A percentile compares a stretch with the other conserved stretches of the same genome.
Evolutionary conservation across 53 echinoderm and acorn worm genomes (phyloP).

Genomic region (Paelopatides confundens): DNA sequence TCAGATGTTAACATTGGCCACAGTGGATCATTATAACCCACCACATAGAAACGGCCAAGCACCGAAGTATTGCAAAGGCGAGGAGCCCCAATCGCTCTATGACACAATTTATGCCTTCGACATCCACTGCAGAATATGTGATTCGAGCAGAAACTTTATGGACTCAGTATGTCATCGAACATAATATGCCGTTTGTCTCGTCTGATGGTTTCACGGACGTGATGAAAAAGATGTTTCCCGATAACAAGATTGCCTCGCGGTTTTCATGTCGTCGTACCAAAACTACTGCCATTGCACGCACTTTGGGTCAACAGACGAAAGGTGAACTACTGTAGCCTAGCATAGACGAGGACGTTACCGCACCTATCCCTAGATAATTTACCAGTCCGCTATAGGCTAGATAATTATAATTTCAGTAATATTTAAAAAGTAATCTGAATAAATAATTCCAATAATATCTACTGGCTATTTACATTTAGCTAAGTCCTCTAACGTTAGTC

Average conservation of each 20-base stretch:
- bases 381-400: too few relatives aligned
- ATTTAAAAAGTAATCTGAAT: too few relatives aligned
- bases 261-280: slow-evolving; percentile 56
- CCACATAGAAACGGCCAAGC: slow-evolving; percentile 13
- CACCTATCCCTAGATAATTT: too few relatives aligned
- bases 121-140: not conserved
- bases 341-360: too few relatives aligned
- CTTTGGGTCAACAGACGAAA: slow-evolving; percentile 39
- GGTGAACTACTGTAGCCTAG: not conserved
- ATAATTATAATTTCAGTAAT: too few relatives aligned
- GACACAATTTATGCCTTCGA: slow-evolving; percentile 6
- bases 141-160: slow-evolving; percentile 54
- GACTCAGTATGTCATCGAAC: slow-evolving; percentile 44
- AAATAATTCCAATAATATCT: too few relatives aligned
- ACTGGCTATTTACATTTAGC: too few relatives aligned
- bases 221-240: slow-evolving; percentile 66
- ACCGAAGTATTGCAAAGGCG: slow-evolving; percentile 12
- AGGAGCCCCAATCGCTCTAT: slow-evolving; percentile 11
- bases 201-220: slow-evolving; percentile 50
- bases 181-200: slow-evolving; percentile 53
- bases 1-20: slow-evolving; percentile 29
- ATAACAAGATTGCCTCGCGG: slow-evolving; percentile 66
- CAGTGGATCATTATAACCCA: slow-evolving; percentile 35
- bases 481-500: too few relatives aligned
- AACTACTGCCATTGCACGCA: slow-evolving; percentile 48